phyloP scores from a whole-genome alignment of 2,888 invertebrate species.

The Sphaerophoria rueppellii region DNA sequence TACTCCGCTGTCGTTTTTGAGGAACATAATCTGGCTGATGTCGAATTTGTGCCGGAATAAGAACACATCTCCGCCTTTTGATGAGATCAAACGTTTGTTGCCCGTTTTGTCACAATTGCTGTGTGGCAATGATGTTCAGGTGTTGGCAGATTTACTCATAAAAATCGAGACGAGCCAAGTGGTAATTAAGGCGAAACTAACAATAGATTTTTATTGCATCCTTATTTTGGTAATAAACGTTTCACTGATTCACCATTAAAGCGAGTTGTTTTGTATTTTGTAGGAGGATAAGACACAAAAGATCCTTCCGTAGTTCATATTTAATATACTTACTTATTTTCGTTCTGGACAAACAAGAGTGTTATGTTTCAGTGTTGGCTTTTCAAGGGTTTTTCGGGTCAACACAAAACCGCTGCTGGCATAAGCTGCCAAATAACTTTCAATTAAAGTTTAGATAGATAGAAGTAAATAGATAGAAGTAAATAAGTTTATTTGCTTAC shows the following conservation, averaged over 20 bases:
- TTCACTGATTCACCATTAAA: conserved; percentile 28
- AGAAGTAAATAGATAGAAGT: no score
- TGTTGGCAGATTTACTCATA: no score
- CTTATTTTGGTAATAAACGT: conserved; percentile 41
- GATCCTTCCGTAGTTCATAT: background rate
- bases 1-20: no score
- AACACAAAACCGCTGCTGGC: conserved; percentile 13
- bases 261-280: background rate
- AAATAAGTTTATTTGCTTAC: no score
- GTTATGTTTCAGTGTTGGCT: background rate
- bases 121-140: no score
- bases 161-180: conserved; percentile 46
- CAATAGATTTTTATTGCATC: conserved; percentile 30
- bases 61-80: no score
- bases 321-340: background rate
- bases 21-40: no score
- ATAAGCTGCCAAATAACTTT: conserved; percentile 47
- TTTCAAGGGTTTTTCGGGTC: background rate
- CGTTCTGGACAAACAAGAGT: background rate
- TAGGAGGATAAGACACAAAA: background rate
- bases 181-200: conserved; percentile 32
- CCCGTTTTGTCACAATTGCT: no score
- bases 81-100: no score
- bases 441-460: conserved; percentile 54
- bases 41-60: no score